A percentile compares a stretch with the other conserved stretches of the same genome.
phyloP scores from a whole-genome alignment of 2,797 vertebrate genomes.

The Acestrorhynchus altus region DNA sequence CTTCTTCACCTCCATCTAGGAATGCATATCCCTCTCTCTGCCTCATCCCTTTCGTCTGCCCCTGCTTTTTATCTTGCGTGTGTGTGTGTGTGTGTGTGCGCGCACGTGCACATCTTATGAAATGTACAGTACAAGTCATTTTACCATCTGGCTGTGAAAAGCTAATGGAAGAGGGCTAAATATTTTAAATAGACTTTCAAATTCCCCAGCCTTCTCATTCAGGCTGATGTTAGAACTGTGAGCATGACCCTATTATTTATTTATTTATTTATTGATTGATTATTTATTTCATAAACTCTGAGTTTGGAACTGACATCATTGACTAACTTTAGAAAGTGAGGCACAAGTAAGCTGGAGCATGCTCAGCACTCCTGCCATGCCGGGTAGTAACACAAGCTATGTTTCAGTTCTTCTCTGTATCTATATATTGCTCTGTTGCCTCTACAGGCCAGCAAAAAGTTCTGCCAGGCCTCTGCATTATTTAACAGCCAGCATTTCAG shows the following conservation, averaged over 20 bases:
- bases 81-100: conserved; percentile 12
- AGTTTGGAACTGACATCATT: conserved; percentile 76
- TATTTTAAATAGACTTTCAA: conserved; percentile 77
- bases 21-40: conserved; percentile 21
- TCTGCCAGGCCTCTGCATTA: neutral
- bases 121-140: conserved; percentile 73
- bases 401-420: neutral
- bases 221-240: conserved; percentile 29
- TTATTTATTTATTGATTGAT: conserved; percentile 27
- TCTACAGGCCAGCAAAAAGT: neutral
- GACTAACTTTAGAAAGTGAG: conserved; percentile 71
- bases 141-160: conserved; percentile 66
- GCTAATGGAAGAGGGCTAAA: conserved; percentile 81
- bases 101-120: conserved; percentile 49
- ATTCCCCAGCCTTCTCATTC: conserved; percentile 58
- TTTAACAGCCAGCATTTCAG: neutral
- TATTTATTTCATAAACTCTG: conserved; percentile 61
- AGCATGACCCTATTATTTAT: conserved; percentile 46
- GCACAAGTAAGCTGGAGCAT: conserved; percentile 9
- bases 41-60: conserved; percentile 8
- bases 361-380: neutral
- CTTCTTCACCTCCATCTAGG: conserved; percentile 4
- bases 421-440: neutral
- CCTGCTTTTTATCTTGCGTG: conserved; percentile 2
- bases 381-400: conserved; percentile 11